These are phyloP conservation scores for Cephalopholis sonnerati DNA, from an alignment of 2,113 vertebrate species.

Conservation along the genomic window DNA sequence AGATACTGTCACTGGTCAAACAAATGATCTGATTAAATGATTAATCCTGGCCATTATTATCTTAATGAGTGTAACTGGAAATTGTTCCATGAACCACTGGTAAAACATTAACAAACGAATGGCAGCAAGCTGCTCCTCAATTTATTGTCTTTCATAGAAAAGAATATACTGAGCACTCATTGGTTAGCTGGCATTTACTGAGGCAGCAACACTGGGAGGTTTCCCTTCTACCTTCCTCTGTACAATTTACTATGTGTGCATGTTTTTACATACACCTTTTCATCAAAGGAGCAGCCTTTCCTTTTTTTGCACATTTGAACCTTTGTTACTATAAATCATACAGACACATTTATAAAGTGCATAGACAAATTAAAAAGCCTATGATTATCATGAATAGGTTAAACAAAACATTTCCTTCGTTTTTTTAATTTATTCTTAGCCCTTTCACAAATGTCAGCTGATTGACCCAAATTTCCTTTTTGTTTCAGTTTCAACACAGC, in stretches of 20 bases:
- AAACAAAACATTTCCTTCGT: neutral
- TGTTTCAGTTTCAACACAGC: neutral
- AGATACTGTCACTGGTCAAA: neutral
- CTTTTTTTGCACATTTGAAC: neutral
- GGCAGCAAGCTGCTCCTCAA: neutral
- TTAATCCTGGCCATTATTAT: neutral
- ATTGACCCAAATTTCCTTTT: neutral
- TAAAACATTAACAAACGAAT: neutral
- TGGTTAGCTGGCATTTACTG: neutral
- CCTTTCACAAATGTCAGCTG: neutral
- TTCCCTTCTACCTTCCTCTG: neutral
- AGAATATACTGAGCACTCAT: neutral
- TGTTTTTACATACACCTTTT: neutral
- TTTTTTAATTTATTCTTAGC: neutral
- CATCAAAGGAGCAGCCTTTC: neutral
- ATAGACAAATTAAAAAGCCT: neutral
- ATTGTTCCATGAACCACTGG: neutral
- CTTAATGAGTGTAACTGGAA: neutral
- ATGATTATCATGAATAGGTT: neutral
- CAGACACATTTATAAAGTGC: neutral
- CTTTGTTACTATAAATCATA: neutral
- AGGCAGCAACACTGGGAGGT: neutral
- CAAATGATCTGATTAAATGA: neutral
- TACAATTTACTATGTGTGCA: neutral
- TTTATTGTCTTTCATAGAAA: neutral